Conservation (phyloP, 2,113 vertebrate genomes). For the rabbit (Oryctolagus cuniculus) region mOryCun1.1 NC_091441.1:5206501-5207000, state of each 20-base stretch:
- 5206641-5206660: not conserved
- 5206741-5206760: not conserved
- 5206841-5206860: not conserved
- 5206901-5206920: not conserved
- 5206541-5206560: not conserved
- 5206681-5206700: not conserved
- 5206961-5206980: slow-evolving; percentile 60
- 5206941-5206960: slow-evolving; percentile 48
- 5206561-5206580: not conserved
- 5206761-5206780: no score
- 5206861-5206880: slow-evolving; percentile 35
- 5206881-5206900: slow-evolving; percentile 34
- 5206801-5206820: not conserved
- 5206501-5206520: not conserved
- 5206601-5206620: not conserved
- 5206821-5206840: not conserved
- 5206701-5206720: not conserved
- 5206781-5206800: not conserved
- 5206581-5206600: not conserved
- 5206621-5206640: not conserved
- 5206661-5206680: not conserved
- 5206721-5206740: not conserved
- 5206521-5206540: slow-evolving; percentile 11
- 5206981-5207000: not conserved
- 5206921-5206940: not conserved